Conservation (phyloP, 2,113 vertebrate species). For the Macrotis lagotis region DNA sequence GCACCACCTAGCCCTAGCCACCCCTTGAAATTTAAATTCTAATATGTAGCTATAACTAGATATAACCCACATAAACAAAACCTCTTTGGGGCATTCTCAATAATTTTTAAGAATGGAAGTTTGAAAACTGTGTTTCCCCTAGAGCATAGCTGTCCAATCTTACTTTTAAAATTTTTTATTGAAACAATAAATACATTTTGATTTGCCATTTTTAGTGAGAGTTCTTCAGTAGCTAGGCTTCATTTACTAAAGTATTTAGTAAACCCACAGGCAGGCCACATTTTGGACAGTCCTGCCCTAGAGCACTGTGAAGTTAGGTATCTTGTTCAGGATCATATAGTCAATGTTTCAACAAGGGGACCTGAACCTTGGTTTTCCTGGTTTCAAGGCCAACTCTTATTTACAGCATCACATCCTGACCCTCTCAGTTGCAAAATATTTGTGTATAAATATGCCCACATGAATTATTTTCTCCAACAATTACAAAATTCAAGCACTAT, state of each 20-base stretch:
- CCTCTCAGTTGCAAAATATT: conserved; percentile 28
- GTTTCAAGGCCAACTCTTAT: background rate
- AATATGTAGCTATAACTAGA: background rate
- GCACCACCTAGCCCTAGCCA: no score
- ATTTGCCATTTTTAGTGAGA: no score
- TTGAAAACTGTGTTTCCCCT: background rate
- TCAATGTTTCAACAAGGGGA: background rate
- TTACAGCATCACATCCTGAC: background rate
- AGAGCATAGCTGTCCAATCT: no score
- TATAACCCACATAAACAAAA: background rate
- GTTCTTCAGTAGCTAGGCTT: no score
- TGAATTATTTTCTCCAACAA: conserved; percentile 28
- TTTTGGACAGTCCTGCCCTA: no score
- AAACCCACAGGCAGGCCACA: no score
- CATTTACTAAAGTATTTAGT: no score
- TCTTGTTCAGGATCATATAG: no score
- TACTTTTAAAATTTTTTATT: no score
- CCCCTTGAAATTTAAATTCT: background rate
- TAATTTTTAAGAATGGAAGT: background rate
- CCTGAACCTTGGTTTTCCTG: background rate
- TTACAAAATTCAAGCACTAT: background rate
- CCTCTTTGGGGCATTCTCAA: background rate
- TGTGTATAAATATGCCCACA: conserved; percentile 6
- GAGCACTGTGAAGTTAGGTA: background rate
- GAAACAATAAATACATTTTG: no score